Evolutionary conservation across 1,140 invertebrate species (phyloP), one percentile per base, ranked within the genome.

Genomic region (Ips typographus): DNA sequence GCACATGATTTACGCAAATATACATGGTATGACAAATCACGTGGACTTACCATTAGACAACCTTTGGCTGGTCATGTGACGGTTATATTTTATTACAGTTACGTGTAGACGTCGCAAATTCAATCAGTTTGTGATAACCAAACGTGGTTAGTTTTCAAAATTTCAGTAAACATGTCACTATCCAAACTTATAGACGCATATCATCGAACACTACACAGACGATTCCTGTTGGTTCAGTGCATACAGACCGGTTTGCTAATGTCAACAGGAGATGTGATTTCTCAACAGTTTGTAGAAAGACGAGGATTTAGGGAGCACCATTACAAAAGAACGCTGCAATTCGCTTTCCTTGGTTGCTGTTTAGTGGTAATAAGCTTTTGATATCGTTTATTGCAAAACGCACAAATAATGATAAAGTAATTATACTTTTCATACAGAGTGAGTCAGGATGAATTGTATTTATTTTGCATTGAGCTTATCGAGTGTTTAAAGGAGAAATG

Each of bases 241-340:
- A 67, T 83, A 36, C 84, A 85, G 80, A 82, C 82, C 5, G 82
- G 81, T 41, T 43, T 80, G 4, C 72, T 85, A 65, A 84, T 85
- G 83, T 80, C 78, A 41, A 76, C 80, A 38, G 83, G 84, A 38
- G 84, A 85, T 76, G 36, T 83, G 37, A 82, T 84, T 73, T 80
- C 82, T 3, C 84, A 85, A 77, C 80, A 76, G 22, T 49, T 82
- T 22, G 76, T 85, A 59, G 83, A 85, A 77, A 79, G 81, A 63
- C 81, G 78, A 74, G 76, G 73, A 1, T 36, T 63, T 5, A 71
- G 72, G 64, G 68, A 80, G 0, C 43, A 79, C 22, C 80, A 83
- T 70, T 72, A 73, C 40, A 77, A 71, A 67, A 79, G 84, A 73
- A 84, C 83, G 36, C 40, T 79, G n/a, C 77, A 81, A 71, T 85